Base-by-base conservation (phyloP, 2,888 invertebrate genomes). In the Caenorhabditis macrosperma region DNA sequence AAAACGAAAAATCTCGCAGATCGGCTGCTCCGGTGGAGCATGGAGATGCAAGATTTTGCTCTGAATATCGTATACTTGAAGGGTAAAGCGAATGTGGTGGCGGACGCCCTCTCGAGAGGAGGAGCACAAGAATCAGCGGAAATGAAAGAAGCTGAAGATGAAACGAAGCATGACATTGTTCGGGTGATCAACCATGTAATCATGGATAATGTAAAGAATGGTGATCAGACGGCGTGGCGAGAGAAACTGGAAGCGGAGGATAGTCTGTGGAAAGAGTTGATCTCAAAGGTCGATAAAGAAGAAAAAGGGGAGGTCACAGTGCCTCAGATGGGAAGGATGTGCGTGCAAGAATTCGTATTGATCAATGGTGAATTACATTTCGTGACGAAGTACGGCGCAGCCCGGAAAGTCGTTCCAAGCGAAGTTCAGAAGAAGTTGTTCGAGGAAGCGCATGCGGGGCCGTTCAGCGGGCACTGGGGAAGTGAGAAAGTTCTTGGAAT, bases 321-420 rank as follows among this genome's bases (percentile, higher is more conserved):
- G 12, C 48, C 48, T 5, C 48, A 48, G 1, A 22, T 22, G 3
- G 20, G 22, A 6, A 17, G 9, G 1, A 17, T 3, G 22, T 17
- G 22, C 5, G 4, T 48, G 6, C 7, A 12, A 15, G 41, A 41
- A 15, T 41, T 41, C n/a, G 3, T 41, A 15, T 3, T n/a, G n/a
- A 20, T 78, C 38, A 30, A 46, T 26, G 67, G 63, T 12, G 24
- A 17, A n/a, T 12, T 35, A 17, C n/a, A 30, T 7, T 52, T 41
- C 17, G 12, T 15, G 12, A 24, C 57, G 17, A 50, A 38, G 44
- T 15, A 48, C 12, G 17, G 33, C n/a, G 30, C 46, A 15, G 2
- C 12, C 0, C 9, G n/a, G 1, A 28, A 20, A 15, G 81, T 81
- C 2, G 78, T 82, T 1, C 82, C 82, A 12, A 15, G n/a, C 24